phyloP scores from a whole-genome alignment of 2,113 vertebrate species.

The Malurus cyaneus region DNA sequence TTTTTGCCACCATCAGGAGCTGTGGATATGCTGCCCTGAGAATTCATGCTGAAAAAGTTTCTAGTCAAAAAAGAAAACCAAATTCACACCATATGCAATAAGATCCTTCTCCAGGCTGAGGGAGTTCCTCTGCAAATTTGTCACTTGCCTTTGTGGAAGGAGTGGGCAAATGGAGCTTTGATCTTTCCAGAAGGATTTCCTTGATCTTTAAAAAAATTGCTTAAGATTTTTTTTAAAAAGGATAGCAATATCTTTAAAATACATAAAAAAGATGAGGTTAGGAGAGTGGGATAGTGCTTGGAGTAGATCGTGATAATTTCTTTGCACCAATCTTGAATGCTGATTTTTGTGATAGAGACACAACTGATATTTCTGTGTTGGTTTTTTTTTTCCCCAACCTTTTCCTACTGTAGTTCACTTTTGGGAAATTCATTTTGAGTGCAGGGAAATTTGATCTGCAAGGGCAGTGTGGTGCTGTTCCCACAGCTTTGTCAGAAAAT shows the following conservation, averaged over 20 bases:
- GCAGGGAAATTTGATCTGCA: background rate
- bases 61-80: fast-evolving
- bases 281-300: background rate
- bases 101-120: background rate
- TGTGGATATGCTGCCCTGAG: background rate
- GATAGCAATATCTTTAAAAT: background rate
- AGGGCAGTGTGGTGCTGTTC: background rate
- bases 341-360: background rate
- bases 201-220: background rate
- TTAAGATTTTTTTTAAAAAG: background rate
- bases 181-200: background rate
- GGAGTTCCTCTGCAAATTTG: background rate
- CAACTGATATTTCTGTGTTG: background rate
- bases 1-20: background rate
- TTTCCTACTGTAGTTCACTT: background rate
- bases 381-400: background rate
- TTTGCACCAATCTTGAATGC: background rate
- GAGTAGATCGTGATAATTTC: background rate
- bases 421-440: background rate
- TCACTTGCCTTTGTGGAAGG: background rate
- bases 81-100: fast-evolving
- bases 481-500: background rate
- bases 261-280: background rate
- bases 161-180: background rate
- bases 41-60: background rate